Evolutionary conservation across 2,888 invertebrate species (phyloP).

Genomic region (Acrobasis consociella): DNA sequence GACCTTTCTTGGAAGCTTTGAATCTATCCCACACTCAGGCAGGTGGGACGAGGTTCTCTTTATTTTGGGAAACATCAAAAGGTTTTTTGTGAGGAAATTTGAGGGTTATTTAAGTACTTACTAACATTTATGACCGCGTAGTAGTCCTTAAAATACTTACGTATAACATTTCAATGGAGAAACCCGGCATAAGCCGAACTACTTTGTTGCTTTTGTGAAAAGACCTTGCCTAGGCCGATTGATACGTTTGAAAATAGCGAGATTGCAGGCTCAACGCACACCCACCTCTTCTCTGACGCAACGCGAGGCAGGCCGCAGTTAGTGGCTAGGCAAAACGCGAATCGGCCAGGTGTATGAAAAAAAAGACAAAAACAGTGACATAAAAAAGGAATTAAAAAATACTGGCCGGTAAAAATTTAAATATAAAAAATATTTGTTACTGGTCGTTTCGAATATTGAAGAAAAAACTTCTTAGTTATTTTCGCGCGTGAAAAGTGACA

Average conservation of each 20-base stretch:
- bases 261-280: constrained; percentile 15
- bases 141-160: too few relatives aligned
- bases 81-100: too few relatives aligned
- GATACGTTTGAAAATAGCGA: constrained; percentile 17
- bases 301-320: constrained; percentile 15
- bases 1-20: too few relatives aligned
- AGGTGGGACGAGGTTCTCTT: too few relatives aligned
- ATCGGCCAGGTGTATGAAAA: constrained; percentile 12
- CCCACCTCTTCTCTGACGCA: constrained; percentile 21
- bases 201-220: constrained; percentile 18
- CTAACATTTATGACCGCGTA: too few relatives aligned
- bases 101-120: too few relatives aligned
- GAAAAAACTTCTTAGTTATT: background rate
- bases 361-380: background rate
- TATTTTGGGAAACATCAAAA: too few relatives aligned
- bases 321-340: constrained; percentile 21
- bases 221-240: constrained; percentile 22
- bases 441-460: background rate
- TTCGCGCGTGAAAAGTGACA: background rate
- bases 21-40: too few relatives aligned
- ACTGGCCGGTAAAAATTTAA: background rate
- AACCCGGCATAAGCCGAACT: background rate
- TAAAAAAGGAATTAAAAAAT: background rate
- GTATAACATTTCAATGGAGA: background rate
- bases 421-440: background rate